These are phyloP conservation scores for Ciona savignyi DNA, from an alignment of 23 tunicate species.

Conservation along the genomic window DNA sequence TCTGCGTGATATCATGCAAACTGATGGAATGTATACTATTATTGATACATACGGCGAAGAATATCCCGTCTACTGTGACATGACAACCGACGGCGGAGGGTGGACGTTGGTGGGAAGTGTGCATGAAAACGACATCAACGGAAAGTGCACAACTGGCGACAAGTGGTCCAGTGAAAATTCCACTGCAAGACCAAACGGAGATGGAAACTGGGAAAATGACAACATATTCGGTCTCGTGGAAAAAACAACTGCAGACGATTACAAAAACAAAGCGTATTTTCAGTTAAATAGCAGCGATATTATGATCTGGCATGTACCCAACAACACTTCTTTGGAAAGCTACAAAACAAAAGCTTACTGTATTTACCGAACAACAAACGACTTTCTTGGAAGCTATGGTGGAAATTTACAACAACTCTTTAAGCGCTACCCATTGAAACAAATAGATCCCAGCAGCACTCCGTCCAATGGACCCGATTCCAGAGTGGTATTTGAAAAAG, in stretches of 20 bases:
- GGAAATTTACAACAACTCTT: conserved; percentile 34
- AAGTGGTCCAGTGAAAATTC: conserved; percentile 63
- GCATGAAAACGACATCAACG: conserved; percentile 70
- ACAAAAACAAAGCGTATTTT: conserved; percentile 58
- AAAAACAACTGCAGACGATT: conserved; percentile 59
- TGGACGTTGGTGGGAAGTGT: conserved; percentile 84
- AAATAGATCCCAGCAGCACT: conserved; percentile 1
- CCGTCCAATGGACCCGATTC: conserved; percentile 42
- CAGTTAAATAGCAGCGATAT: conserved; percentile 50
- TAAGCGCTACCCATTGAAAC: conserved; percentile 32
- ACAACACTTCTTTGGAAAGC: conserved; percentile 35
- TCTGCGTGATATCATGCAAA: background rate
- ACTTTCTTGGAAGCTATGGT: conserved; percentile 21
- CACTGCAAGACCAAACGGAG: conserved; percentile 19
- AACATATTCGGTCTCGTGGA: conserved; percentile 47
- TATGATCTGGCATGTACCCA: conserved; percentile 94
- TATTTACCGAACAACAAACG: conserved; percentile 27
- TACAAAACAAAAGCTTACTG: conserved; percentile 22
- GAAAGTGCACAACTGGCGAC: conserved; percentile 75
- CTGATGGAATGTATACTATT: background rate
- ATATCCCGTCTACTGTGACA: conserved; percentile 55
- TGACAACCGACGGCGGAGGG: conserved; percentile 65
- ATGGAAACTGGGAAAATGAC: conserved; percentile 35
- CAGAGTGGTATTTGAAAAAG: conserved; percentile 43
- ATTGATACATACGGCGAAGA: background rate